Evolutionary conservation across 2,888 invertebrate species (phyloP).

Genomic region (Capitulum mitella): DNA sequence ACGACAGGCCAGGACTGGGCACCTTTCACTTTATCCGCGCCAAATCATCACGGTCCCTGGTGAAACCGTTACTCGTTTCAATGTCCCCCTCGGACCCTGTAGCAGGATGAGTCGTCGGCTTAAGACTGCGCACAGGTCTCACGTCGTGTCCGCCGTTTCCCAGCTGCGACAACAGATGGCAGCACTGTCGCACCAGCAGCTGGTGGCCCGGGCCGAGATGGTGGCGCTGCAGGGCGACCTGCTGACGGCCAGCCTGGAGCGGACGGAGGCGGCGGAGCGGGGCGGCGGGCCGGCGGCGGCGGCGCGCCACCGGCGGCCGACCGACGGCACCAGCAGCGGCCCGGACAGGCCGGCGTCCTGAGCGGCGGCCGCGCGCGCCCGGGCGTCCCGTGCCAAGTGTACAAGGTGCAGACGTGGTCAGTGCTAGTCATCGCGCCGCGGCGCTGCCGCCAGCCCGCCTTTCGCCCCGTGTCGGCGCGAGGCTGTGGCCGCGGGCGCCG

Average conservation of each 20-base stretch:
- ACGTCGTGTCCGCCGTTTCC: too few relatives aligned
- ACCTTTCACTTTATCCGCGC: too few relatives aligned
- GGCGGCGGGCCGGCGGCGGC: too few relatives aligned
- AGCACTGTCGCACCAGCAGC: neutral
- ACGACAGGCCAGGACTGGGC: too few relatives aligned
- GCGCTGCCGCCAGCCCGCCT: neutral
- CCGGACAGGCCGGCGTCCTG: neutral
- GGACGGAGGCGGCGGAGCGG: neutral
- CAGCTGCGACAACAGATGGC: constrained; percentile 1
- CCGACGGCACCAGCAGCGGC: neutral
- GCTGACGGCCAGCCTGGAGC: neutral
- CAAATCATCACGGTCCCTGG: too few relatives aligned
- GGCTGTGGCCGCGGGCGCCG: too few relatives aligned
- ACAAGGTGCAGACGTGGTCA: neutral
- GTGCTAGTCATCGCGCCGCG: neutral
- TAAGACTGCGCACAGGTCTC: too few relatives aligned
- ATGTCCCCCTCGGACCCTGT: too few relatives aligned
- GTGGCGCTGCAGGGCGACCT: neutral
- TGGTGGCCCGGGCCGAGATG: neutral
- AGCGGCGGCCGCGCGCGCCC: neutral
- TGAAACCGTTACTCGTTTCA: too few relatives aligned
- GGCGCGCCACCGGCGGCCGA: neutral
- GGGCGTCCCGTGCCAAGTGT: neutral
- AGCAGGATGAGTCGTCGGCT: too few relatives aligned
- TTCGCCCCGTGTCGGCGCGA: too few relatives aligned